phyloP scores from a whole-genome alignment of 2,888 invertebrate species.

The Alcis repandata region DNA sequence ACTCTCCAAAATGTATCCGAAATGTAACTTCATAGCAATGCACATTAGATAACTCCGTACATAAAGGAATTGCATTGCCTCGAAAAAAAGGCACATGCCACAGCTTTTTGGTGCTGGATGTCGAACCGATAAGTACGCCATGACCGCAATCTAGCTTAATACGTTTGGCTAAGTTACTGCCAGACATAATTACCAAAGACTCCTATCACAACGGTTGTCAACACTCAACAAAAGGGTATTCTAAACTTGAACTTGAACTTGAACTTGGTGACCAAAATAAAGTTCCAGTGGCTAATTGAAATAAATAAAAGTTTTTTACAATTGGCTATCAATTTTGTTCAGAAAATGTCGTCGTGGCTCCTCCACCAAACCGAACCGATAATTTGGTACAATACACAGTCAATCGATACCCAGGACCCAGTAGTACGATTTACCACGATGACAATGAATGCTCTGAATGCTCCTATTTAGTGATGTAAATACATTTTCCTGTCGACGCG shows the following conservation, averaged over 20 bases:
- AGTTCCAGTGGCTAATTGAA: not conserved
- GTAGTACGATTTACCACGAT: constrained; percentile 17
- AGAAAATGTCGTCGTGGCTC: not conserved
- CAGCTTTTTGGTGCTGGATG: no score
- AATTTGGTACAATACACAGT: not conserved
- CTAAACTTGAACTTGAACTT: not conserved
- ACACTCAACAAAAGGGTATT: not conserved
- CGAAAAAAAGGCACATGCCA: no score
- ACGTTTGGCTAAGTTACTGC: no score
- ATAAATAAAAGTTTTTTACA: not conserved
- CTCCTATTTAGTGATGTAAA: constrained; percentile 27
- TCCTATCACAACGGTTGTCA: not conserved
- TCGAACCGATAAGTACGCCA: no score
- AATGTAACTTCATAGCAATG: no score
- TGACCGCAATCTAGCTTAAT: no score
- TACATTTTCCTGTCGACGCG: constrained; percentile 19
- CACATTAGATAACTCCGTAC: no score
- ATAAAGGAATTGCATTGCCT: no score
- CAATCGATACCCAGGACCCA: constrained; percentile 28
- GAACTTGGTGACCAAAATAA: not conserved
- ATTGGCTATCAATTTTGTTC: not conserved
- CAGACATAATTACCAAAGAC: no score
- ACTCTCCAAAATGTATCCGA: no score
- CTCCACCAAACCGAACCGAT: not conserved
- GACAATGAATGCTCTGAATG: constrained; percentile 19